Percentiles rank a stretch among this genome's conserved stretches.
These are phyloP conservation scores for Furcula furcula DNA, from an alignment of 2,888 invertebrate genomes.

Conservation along the genomic window DNA sequence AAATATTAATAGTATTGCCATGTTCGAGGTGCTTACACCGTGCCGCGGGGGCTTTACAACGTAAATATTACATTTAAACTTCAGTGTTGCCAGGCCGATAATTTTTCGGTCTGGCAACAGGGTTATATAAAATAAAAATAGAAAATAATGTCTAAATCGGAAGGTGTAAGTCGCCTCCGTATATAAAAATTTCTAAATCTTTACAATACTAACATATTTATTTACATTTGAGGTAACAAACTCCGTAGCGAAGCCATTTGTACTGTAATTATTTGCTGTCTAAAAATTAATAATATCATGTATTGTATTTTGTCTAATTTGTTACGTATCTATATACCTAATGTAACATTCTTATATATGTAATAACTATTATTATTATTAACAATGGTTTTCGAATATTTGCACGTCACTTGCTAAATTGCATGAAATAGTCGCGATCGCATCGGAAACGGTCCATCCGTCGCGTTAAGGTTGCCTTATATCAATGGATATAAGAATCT, in stretches of 20 bases:
- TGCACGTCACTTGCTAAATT: conserved; percentile 69
- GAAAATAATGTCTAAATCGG: conserved; percentile 29
- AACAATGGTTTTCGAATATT: conserved; percentile 68
- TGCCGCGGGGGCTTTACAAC: conserved; percentile 16
- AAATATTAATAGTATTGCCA: conserved; percentile 50
- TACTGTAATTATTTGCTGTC: conserved; percentile 40
- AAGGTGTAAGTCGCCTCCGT: conserved; percentile 59
- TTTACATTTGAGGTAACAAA: conserved; percentile 71
- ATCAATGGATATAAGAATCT: conserved; percentile 70
- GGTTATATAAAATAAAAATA: conserved; percentile 10
- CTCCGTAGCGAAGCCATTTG: conserved; percentile 23
- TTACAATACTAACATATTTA: conserved; percentile 50
- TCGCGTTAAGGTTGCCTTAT: conserved; percentile 62
- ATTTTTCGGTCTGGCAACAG: conserved; percentile 22
- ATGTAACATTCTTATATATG: conserved; percentile 65
- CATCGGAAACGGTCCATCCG: conserved; percentile 14
- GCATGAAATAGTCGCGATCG: conserved; percentile 41
- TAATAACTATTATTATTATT: conserved; percentile 66
- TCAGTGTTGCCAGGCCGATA: conserved; percentile 25
- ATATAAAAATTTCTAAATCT: conserved; percentile 55
- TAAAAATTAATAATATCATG: conserved; percentile 52
- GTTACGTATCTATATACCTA: conserved; percentile 44
- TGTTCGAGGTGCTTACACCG: conserved; percentile 45
- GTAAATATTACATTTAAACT: conserved; percentile 21
- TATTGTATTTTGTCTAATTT: conserved; percentile 42